Evolutionary conservation across 2,113 vertebrate species (phyloP).

Genomic region (Spheniscus mendiculus): DNA sequence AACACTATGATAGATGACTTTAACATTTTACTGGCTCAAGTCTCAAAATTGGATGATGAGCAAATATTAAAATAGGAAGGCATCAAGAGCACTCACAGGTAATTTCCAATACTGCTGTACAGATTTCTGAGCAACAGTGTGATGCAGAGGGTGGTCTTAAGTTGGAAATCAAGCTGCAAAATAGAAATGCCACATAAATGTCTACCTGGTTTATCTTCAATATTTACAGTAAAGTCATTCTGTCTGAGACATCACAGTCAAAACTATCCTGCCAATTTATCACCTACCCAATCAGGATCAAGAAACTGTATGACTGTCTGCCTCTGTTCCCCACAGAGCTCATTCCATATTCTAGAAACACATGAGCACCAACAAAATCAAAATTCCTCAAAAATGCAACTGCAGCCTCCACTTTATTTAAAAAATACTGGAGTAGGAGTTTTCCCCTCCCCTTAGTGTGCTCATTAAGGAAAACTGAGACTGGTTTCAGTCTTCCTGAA

Average conservation of each 20-base stretch:
- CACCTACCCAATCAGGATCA: background rate
- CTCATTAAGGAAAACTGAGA: background rate
- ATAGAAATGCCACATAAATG: background rate
- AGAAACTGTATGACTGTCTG: background rate
- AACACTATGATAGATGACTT: background rate
- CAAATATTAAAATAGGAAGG: background rate
- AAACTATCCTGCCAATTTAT: background rate
- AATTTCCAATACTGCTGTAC: background rate
- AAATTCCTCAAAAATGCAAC: background rate
- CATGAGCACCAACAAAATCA: fast-evolving
- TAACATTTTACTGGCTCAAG: background rate
- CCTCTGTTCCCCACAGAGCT: background rate
- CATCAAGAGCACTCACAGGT: background rate
- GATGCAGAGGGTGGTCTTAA: background rate
- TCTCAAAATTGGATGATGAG: background rate
- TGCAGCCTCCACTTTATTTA: background rate
- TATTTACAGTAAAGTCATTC: background rate
- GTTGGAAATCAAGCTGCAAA: background rate
- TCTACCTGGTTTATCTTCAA: background rate
- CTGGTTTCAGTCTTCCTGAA: background rate
- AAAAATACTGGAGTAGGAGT: background rate
- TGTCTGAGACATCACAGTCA: background rate
- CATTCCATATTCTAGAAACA: background rate
- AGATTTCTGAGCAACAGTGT: background rate
- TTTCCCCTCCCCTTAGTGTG: fast-evolving